phyloP scores from a whole-genome alignment of 2,113 vertebrate species.

The Thalassarche chlororhynchos region DNA sequence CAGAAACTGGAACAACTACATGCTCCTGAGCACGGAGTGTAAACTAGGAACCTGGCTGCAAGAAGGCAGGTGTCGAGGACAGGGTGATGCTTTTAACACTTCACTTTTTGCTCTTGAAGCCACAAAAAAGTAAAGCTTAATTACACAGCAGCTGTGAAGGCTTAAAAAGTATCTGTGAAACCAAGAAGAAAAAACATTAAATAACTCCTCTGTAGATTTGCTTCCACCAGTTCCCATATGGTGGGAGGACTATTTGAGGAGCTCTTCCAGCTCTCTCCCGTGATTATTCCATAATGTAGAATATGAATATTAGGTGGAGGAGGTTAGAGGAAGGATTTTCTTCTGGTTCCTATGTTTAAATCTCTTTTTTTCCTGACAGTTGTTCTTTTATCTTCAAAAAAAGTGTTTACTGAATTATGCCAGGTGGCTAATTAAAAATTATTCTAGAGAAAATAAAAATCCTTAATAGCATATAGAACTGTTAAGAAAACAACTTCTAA shows the following conservation, averaged over 20 bases:
- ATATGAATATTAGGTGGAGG: background rate
- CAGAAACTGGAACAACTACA: background rate
- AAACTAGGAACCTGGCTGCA: background rate
- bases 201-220: background rate
- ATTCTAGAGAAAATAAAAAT: background rate
- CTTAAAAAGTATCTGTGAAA: conserved; percentile 10
- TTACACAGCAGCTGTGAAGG: background rate
- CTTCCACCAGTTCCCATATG: background rate
- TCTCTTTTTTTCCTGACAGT: background rate
- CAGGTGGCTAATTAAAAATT: conserved; percentile 19
- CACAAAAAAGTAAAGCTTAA: background rate
- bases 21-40: rapidly evolving
- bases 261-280: background rate
- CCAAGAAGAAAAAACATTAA: background rate
- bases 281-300: background rate
- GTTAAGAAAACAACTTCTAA: background rate
- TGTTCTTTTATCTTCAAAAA: background rate
- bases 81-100: background rate
- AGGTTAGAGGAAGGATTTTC: background rate
- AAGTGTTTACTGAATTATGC: background rate
- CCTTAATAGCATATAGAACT: background rate
- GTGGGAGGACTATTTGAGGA: background rate
- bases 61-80: background rate
- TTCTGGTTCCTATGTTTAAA: background rate
- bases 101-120: background rate